Base-by-base conservation (phyloP, 2,113 vertebrate species). In the Ptilorrhoa leucosticta region DNA sequence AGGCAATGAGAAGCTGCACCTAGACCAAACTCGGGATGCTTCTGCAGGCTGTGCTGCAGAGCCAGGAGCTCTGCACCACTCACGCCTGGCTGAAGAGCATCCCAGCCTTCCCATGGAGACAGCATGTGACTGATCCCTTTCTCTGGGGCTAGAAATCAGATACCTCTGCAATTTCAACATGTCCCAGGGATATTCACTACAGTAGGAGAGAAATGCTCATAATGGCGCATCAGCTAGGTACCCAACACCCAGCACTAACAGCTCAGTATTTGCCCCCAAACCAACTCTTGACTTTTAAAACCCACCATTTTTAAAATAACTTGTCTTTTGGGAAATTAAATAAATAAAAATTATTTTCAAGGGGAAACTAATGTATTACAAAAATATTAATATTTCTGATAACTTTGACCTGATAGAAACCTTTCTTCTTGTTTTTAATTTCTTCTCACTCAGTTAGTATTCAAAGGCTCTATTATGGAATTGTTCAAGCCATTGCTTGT, bases 381-480 rank as follows among this genome's bases (percentile, higher is more conserved):
- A 88, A 86, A 81, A 58, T 65, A 83, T 58, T 94, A 82, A 71
- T 81, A 69, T 76, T 94, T 96, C 77, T 82, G 58, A 94, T 90
- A 81, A 84, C 42, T 83, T 89, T 94, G 71, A 93, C 66, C 18
- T 89, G 37, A 64, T 44, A 91, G 26, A 45, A 87, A 93, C 84
- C 84, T 82, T 77, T 54, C 19, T 28, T 15, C 22, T 39, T 28
- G 53, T 96, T 92, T 76, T 17, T 42, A 85, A 70, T 91, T 95
- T 95, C 58, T 94, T 88, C 88, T 92, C 85, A 51, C 22, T 77
- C 11, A 33, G 76, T 94, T 75, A 87, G 42, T 91, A 92, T 93
- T 96, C 79, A 90, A 96, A 73, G 44, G 28, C 37, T 22, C 15
- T 64, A 28, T 70, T 93, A 96, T 30, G 28, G 83, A 96, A 93